Evolutionary conservation across 2,888 invertebrate species (phyloP), one percentile per base, ranked within the genome.

Genomic region (Philereme transversata): DNA sequence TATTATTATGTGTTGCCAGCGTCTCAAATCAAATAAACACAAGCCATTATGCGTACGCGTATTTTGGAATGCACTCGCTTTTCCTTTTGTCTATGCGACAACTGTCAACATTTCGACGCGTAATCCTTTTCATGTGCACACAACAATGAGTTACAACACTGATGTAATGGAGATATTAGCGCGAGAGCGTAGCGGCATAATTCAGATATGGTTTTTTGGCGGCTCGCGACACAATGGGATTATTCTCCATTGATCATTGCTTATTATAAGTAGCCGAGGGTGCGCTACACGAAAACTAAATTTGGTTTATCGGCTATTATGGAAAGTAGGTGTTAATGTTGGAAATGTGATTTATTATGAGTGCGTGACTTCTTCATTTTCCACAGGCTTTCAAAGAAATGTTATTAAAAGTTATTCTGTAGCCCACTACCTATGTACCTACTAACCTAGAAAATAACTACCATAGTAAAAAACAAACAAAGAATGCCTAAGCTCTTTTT

Each of bases 251-350:
- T 91, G 92, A 92, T 92, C 91, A 91, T 83, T 87, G 89, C 90
- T 90, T 91, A 91, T 88, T 90, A 90, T 90, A 90, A 91, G 90
- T 87, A 88, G 89, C 82, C 80, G 84, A 90, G 92, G 91, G 91
- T 89, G 88, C 82, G 88, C 83, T 84, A 92, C 91, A 91, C 89
- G 91, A 88, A 92, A 92, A 91, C 90, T 89, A 91, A 92, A 92
- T 92, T 92, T 92, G 90, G 91, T 91, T 91, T 91, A 91, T 91
- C 91, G 91, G 87, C 89, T 88, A 88, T 91, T 91, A 92, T 91
- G 92, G 89, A 89, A 90, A 91, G 88, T 90, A 90, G 90, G 91
- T 91, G 92, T 86, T 90, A 90, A 90, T 91, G 88, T 87, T 83
- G 83, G 79, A 85, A 79, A 75, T 81, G 83, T 87, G 84, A 91